Conservation (phyloP, 2,113 vertebrate species). For the Scortum barcoo region DNA sequence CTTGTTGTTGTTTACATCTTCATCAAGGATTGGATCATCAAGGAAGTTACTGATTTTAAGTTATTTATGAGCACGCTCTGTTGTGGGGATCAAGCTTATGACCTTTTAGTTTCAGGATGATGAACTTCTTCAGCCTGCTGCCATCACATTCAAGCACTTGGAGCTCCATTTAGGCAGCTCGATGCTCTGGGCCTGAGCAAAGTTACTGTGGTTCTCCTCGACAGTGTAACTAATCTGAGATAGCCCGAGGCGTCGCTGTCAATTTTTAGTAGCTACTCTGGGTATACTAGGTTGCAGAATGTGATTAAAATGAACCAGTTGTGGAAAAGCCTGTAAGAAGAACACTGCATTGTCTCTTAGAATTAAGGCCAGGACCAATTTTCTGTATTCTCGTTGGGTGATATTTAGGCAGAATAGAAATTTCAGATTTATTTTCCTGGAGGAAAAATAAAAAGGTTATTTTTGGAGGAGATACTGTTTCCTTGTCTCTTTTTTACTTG, state of each 20-base stretch:
- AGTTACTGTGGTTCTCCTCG: conserved; percentile 3
- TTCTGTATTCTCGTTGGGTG: background rate
- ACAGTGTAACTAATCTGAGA: conserved; percentile 8
- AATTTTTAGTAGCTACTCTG: background rate
- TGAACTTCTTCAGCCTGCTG: background rate
- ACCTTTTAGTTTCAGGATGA: too few species aligned
- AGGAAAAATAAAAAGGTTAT: background rate
- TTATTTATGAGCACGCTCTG: background rate
- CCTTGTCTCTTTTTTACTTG: background rate
- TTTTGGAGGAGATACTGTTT: background rate
- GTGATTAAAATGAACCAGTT: background rate
- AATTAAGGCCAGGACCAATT: background rate
- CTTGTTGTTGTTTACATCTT: background rate
- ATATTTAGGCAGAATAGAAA: background rate
- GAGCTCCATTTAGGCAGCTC: background rate
- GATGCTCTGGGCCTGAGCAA: background rate
- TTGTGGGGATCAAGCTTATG: background rate
- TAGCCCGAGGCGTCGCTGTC: background rate
- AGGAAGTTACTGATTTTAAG: background rate
- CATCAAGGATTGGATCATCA: background rate
- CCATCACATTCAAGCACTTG: background rate
- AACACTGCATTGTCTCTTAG: background rate
- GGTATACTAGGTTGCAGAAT: background rate
- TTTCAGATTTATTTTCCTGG: background rate
- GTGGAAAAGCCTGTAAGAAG: background rate